Evolutionary conservation across 2,113 vertebrate genomes (phyloP).

Genomic region (Indri indri): DNA sequence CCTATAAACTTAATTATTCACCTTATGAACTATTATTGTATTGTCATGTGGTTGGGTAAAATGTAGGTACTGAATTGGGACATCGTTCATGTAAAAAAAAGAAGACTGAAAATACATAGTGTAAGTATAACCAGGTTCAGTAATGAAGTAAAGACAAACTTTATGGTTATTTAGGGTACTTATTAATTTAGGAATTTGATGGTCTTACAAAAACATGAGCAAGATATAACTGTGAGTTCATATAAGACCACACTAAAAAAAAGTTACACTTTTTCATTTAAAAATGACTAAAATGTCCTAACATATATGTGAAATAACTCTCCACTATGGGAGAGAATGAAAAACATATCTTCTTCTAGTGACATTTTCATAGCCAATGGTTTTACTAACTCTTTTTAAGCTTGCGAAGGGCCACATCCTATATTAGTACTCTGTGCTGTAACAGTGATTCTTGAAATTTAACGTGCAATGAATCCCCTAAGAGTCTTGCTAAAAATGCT

Average conservation of each 20-base stretch:
- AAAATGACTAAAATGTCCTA: not conserved
- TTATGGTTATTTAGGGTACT: not conserved
- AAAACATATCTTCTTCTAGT: not conserved
- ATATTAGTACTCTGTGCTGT: not conserved
- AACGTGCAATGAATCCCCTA: not conserved
- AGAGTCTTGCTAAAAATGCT: not conserved
- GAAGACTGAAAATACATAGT: not conserved
- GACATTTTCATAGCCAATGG: not conserved
- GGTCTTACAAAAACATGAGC: not conserved
- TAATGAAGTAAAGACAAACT: not conserved
- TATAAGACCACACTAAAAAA: not conserved
- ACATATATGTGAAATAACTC: not conserved
- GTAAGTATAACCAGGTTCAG: not conserved
- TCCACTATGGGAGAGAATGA: not conserved
- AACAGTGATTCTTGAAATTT: slow-evolving; percentile 12
- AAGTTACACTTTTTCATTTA: not conserved
- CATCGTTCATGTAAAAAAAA: not conserved
- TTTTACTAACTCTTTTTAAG: not conserved
- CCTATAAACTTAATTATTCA: not conserved
- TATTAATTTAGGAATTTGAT: not conserved
- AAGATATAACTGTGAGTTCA: not conserved
- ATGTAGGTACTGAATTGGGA: not conserved
- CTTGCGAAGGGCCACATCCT: not conserved
- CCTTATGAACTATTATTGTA: not conserved
- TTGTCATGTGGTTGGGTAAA: not conserved